Evolutionary conservation across 2,113 vertebrate genomes (phyloP), one percentile per base, ranked within the genome.

Genomic region (Eupsittula cactorum): DNA sequence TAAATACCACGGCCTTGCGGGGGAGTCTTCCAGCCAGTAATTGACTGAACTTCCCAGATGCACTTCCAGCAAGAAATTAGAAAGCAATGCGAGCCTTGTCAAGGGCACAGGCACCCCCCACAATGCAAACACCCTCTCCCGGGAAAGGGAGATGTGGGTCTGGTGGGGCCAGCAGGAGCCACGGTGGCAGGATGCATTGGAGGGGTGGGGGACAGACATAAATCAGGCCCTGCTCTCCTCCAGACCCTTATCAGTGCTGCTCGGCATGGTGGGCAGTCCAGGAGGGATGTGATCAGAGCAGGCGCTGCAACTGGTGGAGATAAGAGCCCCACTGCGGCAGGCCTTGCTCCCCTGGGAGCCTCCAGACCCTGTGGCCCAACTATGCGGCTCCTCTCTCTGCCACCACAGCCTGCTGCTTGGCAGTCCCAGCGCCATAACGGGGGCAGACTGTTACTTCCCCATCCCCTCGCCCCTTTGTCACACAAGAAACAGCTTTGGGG

Each of bases 21-120:
- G 97, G 98, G 98, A 98, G 98, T 97, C 95, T 97, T 97, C 97
- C 97, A 97, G 97, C 92, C 92, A 95, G 97, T 98, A 98, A 98
- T 98, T 98, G 98, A 95, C 97, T 97, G 88, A 96, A 90, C 96
- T 97, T 97, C 97, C 97, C 98, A 98, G 97, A 98, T 98, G 97
- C 93, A 11, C 89, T 97, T 96, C 90, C 97, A 98, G 97, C 92
- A 69, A 98, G 97, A 98, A 98, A 98, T 98, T 98, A 98, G 98
- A 97, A 97, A 97, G 95, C 94, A 97, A 91, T 91, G 97, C 97
- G 97, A 97, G 97, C 98, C 96, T 95, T 97, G 90, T 62, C 83
- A 6, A 96, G 94, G 95, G 91, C 80, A 95, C 31, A 3, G 74
- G 78, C 93, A 94, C 86, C 91, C 87, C 97, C 94, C 28, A 3